phyloP scores from a whole-genome alignment of 2,888 invertebrate genomes.

The Cabera pusaria region DNA sequence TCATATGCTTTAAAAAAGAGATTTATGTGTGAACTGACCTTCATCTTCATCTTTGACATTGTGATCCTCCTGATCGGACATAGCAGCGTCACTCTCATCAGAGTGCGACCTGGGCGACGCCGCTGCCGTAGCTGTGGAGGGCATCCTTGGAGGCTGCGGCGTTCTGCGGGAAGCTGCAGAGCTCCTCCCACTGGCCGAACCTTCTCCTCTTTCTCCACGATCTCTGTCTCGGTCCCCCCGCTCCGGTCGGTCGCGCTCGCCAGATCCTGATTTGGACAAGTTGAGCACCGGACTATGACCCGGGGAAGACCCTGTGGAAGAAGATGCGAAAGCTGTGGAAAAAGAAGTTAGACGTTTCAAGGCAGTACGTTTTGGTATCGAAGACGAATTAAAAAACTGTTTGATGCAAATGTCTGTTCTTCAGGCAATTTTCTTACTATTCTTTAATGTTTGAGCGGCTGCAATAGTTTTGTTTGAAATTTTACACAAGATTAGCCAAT shows the following conservation, averaged over 20 bases:
- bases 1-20: no score
- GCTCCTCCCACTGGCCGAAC: slow-evolving; percentile 65
- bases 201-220: slow-evolving; percentile 63
- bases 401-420: no score
- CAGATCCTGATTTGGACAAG: slow-evolving; percentile 93
- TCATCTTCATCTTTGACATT: slow-evolving; percentile 93
- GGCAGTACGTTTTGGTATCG: slow-evolving; percentile 2
- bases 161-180: slow-evolving; percentile 85
- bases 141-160: slow-evolving; percentile 80
- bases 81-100: slow-evolving; percentile 91
- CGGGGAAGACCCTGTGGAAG: slow-evolving; percentile 88
- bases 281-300: slow-evolving; percentile 96
- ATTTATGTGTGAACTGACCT: no score
- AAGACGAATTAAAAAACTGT: no score
- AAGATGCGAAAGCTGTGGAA: slow-evolving; percentile 33
- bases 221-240: slow-evolving; percentile 85
- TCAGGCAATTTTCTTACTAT: no score
- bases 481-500: no score
- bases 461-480: no score
- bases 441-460: no score
- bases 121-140: slow-evolving; percentile 84
- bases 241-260: slow-evolving; percentile 87
- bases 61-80: slow-evolving; percentile 93
- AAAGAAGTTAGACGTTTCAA: slow-evolving; percentile 23
- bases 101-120: slow-evolving; percentile 88